These are phyloP conservation scores for Drosophila sproati DNA, from an alignment of 1,140 invertebrate species.

Conservation along the genomic window DNA sequence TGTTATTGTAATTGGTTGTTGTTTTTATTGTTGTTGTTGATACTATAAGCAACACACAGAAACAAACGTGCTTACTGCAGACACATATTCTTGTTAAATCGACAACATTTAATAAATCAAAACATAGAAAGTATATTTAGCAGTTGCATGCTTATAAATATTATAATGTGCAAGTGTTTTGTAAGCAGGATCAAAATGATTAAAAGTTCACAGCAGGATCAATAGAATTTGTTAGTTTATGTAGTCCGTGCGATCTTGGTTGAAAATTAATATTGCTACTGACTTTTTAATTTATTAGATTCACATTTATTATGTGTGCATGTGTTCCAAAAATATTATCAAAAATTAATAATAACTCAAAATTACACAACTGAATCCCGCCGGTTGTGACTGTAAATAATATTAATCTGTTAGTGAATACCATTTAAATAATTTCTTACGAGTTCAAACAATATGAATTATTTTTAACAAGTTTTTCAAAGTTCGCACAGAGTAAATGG, in stretches of 20 bases:
- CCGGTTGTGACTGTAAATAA: neutral
- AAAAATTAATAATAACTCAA: too few relatives aligned
- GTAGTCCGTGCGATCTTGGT: too few relatives aligned
- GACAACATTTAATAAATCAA: constrained; percentile 12
- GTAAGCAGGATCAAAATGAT: neutral
- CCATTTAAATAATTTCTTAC: too few relatives aligned
- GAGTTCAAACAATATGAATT: too few relatives aligned
- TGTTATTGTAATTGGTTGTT: constrained; percentile 1
- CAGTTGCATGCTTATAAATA: neutral
- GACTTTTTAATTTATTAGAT: too few relatives aligned
- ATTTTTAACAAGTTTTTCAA: too few relatives aligned
- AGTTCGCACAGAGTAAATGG: too few relatives aligned
- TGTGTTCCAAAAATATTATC: too few relatives aligned
- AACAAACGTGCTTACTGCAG: neutral
- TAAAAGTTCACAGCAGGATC: too few relatives aligned
- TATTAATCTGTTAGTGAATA: neutral
- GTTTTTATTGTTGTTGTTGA: neutral
- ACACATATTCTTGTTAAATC: constrained; percentile 3
- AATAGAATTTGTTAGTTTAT: too few relatives aligned
- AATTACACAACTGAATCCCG: neutral
- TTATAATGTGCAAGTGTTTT: neutral
- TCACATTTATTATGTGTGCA: too few relatives aligned
- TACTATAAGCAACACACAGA: constrained; percentile 1
- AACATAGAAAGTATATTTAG: neutral
- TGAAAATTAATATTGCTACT: neutral